These are phyloP conservation scores for Ophion ellenae DNA, from an alignment of 2,888 invertebrate species.

Conservation along the genomic window DNA sequence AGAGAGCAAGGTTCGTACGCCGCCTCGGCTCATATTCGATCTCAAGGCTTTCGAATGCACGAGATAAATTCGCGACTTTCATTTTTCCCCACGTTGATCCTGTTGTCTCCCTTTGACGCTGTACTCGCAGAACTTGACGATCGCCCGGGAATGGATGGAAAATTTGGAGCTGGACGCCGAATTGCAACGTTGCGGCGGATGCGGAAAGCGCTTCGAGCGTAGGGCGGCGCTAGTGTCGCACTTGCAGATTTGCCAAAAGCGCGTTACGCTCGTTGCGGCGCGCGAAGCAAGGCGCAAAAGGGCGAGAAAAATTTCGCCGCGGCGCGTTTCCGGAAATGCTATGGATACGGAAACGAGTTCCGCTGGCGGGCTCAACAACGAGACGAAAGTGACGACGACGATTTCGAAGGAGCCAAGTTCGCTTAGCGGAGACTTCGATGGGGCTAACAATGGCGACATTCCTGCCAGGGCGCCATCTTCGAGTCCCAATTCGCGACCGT, in stretches of 20 bases:
- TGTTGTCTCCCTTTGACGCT: too few relatives aligned
- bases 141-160: constrained; percentile 86
- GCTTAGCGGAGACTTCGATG: background rate
- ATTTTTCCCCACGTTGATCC: too few relatives aligned
- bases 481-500: background rate
- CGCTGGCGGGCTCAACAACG: background rate
- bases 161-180: constrained; percentile 87
- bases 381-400: background rate
- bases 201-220: constrained; percentile 90
- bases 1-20: constrained; percentile 61
- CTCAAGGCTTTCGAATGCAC: background rate
- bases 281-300: constrained; percentile 76
- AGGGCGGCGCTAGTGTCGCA: constrained; percentile 90
- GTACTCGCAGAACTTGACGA: constrained; percentile 6
- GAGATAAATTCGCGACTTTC: background rate
- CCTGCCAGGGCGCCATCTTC: background rate
- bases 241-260: constrained; percentile 88
- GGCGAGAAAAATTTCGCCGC: constrained; percentile 62
- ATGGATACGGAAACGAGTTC: background rate
- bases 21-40: background rate
- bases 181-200: constrained; percentile 88
- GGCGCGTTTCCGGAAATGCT: constrained; percentile 32
- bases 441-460: background rate
- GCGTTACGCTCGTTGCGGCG: constrained; percentile 82
- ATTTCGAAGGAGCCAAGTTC: background rate